A percentile compares a stretch with the other conserved stretches of the same genome.
phyloP scores from a whole-genome alignment of 2,888 invertebrate genomes.

The Teleogryllus oceanicus region DNA sequence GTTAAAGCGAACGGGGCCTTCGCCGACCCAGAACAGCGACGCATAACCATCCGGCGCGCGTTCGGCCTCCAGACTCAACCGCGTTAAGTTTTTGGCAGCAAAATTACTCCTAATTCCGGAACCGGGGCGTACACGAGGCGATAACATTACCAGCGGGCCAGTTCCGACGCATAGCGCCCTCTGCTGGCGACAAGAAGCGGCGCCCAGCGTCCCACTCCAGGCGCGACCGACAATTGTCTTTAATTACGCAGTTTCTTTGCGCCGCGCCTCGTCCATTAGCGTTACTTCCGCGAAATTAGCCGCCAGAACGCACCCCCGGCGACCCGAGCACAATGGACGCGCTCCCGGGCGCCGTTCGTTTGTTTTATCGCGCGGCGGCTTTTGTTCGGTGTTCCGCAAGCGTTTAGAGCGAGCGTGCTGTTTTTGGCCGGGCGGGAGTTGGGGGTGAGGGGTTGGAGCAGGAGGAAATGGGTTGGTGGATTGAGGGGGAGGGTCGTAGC shows the following conservation, averaged over 20 bases:
- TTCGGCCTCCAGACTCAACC: too few species aligned
- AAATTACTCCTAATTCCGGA: not conserved
- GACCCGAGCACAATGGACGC: not conserved
- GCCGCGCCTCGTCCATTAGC: not conserved
- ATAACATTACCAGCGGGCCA: not conserved
- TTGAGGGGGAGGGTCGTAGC: too few species aligned
- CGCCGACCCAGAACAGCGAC: too few species aligned
- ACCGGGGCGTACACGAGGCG: not conserved
- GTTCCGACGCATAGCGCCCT: not conserved
- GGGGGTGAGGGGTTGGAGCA: too few species aligned
- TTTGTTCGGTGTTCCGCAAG: not conserved
- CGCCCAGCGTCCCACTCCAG: not conserved
- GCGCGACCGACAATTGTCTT: slow-evolving; percentile 9
- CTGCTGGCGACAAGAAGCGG: not conserved
- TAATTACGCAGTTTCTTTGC: not conserved
- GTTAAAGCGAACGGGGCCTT: too few species aligned
- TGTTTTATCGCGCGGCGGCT: not conserved
- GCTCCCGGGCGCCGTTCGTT: not conserved
- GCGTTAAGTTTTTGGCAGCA: not conserved
- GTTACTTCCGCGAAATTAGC: slow-evolving; percentile 6
- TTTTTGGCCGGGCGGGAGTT: not conserved
- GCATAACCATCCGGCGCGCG: too few species aligned
- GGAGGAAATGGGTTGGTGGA: too few species aligned
- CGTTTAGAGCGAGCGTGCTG: not conserved
- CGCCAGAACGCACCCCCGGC: not conserved